phyloP scores from a whole-genome alignment of 2,113 vertebrate genomes.

The Ammodramus savannarum region DNA sequence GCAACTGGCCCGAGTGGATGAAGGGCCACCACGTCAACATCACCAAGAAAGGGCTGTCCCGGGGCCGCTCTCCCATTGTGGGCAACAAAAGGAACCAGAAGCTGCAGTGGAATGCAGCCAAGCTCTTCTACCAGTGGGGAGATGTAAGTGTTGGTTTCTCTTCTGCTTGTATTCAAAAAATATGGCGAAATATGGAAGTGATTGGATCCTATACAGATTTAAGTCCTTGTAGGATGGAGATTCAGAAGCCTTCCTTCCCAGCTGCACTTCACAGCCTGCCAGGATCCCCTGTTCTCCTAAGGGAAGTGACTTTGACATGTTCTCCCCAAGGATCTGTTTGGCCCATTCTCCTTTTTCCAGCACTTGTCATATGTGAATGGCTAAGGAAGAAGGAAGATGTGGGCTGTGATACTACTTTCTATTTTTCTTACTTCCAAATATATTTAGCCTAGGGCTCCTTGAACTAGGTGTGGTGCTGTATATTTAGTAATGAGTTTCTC shows the following conservation, averaged over 20 bases:
- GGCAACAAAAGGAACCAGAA: constrained; percentile 98
- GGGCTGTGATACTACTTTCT: neutral
- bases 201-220: neutral
- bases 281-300: neutral
- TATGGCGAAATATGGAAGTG: neutral
- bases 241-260: neutral
- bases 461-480: neutral
- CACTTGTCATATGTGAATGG: neutral
- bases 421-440: neutral
- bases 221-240: neutral
- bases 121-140: constrained; percentile 98
- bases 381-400: neutral
- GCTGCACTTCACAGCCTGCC: neutral
- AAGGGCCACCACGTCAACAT: constrained; percentile 98
- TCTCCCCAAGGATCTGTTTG: neutral
- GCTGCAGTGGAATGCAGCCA: constrained; percentile 97
- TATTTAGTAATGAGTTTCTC: neutral
- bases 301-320: fast-evolving
- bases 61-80: constrained; percentile 90
- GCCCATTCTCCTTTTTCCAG: neutral
- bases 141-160: constrained; percentile 81
- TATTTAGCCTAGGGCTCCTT: neutral
- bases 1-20: constrained; percentile 99
- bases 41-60: constrained; percentile 92
- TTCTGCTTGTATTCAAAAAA: neutral